Conservation (phyloP, 2,113 vertebrate species). For the Genyomyrus donnyi region DNA sequence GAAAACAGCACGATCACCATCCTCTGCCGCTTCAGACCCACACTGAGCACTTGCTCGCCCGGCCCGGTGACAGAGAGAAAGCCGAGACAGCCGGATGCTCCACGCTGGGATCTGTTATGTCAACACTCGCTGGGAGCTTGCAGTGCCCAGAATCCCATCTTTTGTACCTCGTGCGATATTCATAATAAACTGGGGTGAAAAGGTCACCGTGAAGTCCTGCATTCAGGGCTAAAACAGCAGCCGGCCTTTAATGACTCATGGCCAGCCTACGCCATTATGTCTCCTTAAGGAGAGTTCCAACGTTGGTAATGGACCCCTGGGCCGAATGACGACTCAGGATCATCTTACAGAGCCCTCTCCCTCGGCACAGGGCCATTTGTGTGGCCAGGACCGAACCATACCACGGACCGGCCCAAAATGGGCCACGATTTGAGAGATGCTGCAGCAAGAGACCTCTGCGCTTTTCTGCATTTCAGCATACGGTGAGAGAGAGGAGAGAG, state of each 20-base stretch:
- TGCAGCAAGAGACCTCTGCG: background rate
- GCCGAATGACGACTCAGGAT: background rate
- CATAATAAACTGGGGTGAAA: background rate
- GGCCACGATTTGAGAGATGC: background rate
- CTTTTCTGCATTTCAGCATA: background rate
- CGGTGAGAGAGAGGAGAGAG: background rate
- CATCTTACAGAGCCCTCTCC: background rate
- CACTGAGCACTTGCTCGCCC: background rate
- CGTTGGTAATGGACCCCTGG: background rate
- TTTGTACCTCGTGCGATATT: background rate
- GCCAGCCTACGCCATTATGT: background rate
- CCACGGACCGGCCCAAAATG: background rate
- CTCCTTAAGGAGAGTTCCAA: background rate
- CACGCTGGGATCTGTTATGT: background rate
- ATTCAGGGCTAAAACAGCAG: background rate
- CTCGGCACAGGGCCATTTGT: background rate
- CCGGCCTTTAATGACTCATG: background rate
- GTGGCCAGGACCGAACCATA: background rate
- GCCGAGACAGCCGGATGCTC: background rate
- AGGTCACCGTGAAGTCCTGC: background rate
- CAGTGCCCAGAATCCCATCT: background rate
- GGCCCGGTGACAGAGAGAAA: background rate
- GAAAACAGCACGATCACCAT: background rate
- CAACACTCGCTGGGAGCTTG: background rate
- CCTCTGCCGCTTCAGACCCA: background rate